phyloP scores from a whole-genome alignment of 2,797 vertebrate genomes.

The Anabacerthia variegaticeps region DNA sequence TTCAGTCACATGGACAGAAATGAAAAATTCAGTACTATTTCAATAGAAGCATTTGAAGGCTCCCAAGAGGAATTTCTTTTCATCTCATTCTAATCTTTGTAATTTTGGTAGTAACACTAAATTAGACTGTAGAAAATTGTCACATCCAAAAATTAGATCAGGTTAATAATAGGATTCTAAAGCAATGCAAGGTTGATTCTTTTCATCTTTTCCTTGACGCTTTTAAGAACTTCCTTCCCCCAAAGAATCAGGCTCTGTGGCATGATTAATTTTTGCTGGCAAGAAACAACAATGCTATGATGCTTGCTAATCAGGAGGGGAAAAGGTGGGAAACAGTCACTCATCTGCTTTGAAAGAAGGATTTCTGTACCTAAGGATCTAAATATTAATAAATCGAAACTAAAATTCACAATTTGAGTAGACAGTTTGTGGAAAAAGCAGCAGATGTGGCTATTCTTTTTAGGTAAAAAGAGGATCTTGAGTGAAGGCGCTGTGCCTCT shows the following conservation, averaged over 20 bases:
- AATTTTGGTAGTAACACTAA: constrained; percentile 45
- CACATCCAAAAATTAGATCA: constrained; percentile 48
- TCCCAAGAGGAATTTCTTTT: constrained; percentile 27
- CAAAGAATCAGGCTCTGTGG: background rate
- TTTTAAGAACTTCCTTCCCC: background rate
- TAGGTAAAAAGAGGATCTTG: background rate
- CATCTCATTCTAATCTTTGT: constrained; percentile 29
- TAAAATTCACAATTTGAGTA: constrained; percentile 30
- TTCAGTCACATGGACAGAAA: constrained; percentile 60
- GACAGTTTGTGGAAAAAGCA: constrained; percentile 2
- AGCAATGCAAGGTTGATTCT: background rate
- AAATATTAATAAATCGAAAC: constrained; percentile 55
- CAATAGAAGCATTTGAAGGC: constrained; percentile 42
- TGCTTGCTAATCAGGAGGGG: constrained; percentile 32
- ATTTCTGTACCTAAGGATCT: constrained; percentile 28
- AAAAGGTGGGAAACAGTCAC: constrained; percentile 29
- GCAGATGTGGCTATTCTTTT: constrained; percentile 53
- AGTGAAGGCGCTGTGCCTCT: background rate
- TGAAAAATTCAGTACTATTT: constrained; percentile 48
- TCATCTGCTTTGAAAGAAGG: constrained; percentile 6
- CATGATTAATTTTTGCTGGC: constrained; percentile 31
- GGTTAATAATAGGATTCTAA: constrained; percentile 26
- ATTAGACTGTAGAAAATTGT: constrained; percentile 44
- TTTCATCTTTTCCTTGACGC: background rate
- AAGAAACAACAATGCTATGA: constrained; percentile 54